Evolutionary conservation across 30 jellyfish, hydroid and myxozoan genomes (phyloP).

Genomic region (Nemopilema nomurai): DNA sequence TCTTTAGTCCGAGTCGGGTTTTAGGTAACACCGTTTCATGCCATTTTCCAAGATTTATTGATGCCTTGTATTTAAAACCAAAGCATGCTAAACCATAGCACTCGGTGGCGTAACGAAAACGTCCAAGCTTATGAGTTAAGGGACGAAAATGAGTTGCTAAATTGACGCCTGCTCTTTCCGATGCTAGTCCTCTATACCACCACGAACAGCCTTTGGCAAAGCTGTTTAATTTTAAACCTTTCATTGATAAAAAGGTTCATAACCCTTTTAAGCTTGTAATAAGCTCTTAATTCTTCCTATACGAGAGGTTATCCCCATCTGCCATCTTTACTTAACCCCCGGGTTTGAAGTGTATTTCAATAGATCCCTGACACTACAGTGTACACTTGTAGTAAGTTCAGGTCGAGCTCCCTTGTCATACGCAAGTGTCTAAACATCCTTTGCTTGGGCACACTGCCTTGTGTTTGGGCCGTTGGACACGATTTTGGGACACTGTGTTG

Average conservation of each 20-base stretch:
- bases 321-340: constrained; percentile 27
- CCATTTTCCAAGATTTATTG: too few relatives aligned
- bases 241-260: neutral
- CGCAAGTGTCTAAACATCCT: neutral
- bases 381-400: neutral
- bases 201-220: neutral
- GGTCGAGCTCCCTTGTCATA: neutral
- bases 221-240: neutral
- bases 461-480: neutral
- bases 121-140: neutral
- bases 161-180: neutral
- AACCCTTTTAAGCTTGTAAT: neutral
- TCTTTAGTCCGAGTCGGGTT: too few relatives aligned
- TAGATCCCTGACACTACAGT: neutral
- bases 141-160: neutral
- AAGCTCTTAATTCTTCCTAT: constrained; percentile 3
- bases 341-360: neutral
- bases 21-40: too few relatives aligned
- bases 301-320: neutral
- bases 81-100: too few relatives aligned
- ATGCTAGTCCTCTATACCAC: neutral
- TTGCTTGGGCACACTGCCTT: neutral
- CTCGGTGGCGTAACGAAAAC: neutral
- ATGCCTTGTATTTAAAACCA: too few relatives aligned
- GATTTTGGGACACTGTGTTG: neutral